phyloP scores from a whole-genome alignment of 2,113 vertebrate species.

The Hippocampus guttulatus region DNA sequence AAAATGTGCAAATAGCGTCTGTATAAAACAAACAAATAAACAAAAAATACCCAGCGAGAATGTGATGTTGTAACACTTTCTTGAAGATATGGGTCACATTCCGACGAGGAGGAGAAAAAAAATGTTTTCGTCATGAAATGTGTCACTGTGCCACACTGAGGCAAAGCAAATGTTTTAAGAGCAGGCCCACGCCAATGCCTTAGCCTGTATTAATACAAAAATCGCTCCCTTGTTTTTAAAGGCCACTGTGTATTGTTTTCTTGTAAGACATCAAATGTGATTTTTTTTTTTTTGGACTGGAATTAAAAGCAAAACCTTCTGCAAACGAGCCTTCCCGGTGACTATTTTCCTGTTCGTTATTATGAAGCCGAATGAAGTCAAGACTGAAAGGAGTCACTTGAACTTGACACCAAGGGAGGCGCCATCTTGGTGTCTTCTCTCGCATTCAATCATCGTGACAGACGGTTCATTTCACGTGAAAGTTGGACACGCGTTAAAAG shows the following conservation, averaged over 20 bases:
- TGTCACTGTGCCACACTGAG: constrained; percentile 76
- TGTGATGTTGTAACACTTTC: constrained; percentile 78
- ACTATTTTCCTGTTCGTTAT: background rate
- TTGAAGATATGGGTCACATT: constrained; percentile 74
- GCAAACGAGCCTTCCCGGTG: constrained; percentile 57
- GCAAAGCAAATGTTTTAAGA: constrained; percentile 64
- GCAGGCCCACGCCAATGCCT: constrained; percentile 47
- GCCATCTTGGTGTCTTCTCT: constrained; percentile 70
- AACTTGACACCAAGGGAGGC: constrained; percentile 75
- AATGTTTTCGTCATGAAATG: constrained; percentile 76
- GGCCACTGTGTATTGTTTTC: constrained; percentile 74
- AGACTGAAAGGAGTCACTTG: constrained; percentile 65
- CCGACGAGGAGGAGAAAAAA: constrained; percentile 73
- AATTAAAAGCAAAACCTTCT: constrained; percentile 74
- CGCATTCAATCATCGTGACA: background rate
- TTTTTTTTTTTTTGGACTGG: constrained; percentile 63
- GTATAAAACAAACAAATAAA: constrained; percentile 44
- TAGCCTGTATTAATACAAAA: constrained; percentile 46
- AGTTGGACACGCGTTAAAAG: background rate
- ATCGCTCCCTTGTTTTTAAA: constrained; percentile 62
- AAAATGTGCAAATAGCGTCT: constrained; percentile 49
- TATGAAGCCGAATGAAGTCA: constrained; percentile 17
- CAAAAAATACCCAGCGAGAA: constrained; percentile 66
- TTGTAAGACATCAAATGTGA: constrained; percentile 70
- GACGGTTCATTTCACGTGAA: background rate